Evolutionary conservation across 2,888 invertebrate genomes (phyloP).

Genomic region (Podotricha telesiphe): DNA sequence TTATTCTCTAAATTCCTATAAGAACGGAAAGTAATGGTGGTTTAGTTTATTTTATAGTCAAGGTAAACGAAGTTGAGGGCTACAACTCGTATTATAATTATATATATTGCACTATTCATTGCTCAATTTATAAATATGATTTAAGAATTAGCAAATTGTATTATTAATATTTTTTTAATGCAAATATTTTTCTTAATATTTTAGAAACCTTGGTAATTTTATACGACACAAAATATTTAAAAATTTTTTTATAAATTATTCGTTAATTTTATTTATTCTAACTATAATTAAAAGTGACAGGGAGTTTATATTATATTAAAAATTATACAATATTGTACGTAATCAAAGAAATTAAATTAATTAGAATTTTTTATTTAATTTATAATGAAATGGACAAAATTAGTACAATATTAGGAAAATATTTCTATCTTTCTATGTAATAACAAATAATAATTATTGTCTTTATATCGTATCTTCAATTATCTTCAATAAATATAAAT

Average conservation of each 20-base stretch:
- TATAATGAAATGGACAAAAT: too few relatives aligned
- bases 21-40: too few relatives aligned
- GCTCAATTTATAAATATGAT: conserved; percentile 1
- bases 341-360: not conserved
- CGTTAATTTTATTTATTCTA: not conserved
- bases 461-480: too few relatives aligned
- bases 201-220: not conserved
- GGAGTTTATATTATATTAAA: not conserved
- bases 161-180: not conserved
- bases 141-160: not conserved
- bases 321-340: not conserved
- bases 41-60: too few relatives aligned
- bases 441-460: too few relatives aligned
- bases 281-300: not conserved
- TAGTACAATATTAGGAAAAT: too few relatives aligned
- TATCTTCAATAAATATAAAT: not conserved
- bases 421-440: too few relatives aligned
- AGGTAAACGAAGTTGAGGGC: too few relatives aligned
- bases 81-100: too few relatives aligned
- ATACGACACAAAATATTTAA: not conserved
- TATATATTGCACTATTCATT: not conserved
- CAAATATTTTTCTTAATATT: conserved; percentile 8
- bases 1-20: too few relatives aligned
- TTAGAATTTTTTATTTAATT: not conserved
- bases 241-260: not conserved